Conservation (phyloP, 2,888 invertebrate species). For the Erynnis tages region DNA sequence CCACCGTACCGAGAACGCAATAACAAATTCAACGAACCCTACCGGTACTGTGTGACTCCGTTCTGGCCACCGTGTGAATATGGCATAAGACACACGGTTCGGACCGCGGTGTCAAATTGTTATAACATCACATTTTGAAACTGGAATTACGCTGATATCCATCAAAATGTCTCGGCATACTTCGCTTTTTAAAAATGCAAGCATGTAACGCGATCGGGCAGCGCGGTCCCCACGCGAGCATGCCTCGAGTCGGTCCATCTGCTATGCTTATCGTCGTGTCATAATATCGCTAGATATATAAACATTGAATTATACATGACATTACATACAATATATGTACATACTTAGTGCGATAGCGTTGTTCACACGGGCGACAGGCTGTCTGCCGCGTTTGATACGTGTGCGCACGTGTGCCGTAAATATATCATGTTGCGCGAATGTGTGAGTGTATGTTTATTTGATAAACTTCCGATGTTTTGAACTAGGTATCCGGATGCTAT, state of each 20-base stretch:
- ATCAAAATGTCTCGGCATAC: constrained; percentile 50
- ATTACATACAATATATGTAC: constrained; percentile 61
- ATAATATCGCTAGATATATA: constrained; percentile 50
- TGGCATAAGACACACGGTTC: constrained; percentile 61
- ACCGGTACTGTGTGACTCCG: constrained; percentile 76
- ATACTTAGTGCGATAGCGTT: constrained; percentile 71
- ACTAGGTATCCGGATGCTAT: constrained; percentile 69
- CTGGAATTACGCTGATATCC: constrained; percentile 55
- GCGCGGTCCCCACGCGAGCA: constrained; percentile 37
- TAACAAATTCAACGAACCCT: constrained; percentile 82
- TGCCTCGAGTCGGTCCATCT: constrained; percentile 39
- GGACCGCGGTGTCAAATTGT: constrained; percentile 68
- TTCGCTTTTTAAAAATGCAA: constrained; percentile 49
- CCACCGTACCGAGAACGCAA: constrained; percentile 75
- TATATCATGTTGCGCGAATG: constrained; percentile 56
- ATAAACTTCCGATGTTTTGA: constrained; percentile 76
- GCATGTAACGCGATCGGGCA: constrained; percentile 42
- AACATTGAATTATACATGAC: constrained; percentile 67
- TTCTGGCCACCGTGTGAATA: constrained; percentile 77
- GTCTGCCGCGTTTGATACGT: constrained; percentile 68
- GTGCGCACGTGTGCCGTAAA: constrained; percentile 64
- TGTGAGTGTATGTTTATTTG: constrained; percentile 74
- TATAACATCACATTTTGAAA: constrained; percentile 65
- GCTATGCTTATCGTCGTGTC: constrained; percentile 58
- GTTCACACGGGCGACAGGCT: constrained; percentile 78